Conservation (phyloP, 2,113 vertebrate genomes). For the Balaeniceps rex region DNA sequence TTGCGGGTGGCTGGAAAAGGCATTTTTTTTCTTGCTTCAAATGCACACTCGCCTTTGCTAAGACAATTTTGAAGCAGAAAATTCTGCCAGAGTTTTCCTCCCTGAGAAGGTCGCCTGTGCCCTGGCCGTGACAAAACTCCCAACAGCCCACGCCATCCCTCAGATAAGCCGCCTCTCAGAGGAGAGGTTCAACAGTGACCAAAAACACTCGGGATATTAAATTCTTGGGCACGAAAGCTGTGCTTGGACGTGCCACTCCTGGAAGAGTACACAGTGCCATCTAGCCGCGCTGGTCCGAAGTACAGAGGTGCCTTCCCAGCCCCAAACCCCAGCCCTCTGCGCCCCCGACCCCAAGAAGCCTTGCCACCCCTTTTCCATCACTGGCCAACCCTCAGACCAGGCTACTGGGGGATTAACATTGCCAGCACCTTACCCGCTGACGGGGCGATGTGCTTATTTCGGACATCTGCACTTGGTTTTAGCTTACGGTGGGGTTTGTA, state of each 20-base stretch:
- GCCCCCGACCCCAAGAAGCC: neutral
- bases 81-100: neutral
- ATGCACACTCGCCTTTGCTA: neutral
- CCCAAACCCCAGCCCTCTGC: neutral
- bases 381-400: neutral
- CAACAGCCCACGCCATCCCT: neutral
- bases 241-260: neutral
- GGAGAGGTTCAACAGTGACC: neutral
- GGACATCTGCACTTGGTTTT: neutral
- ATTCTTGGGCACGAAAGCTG: neutral
- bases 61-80: neutral
- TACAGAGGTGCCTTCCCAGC: neutral
- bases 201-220: neutral
- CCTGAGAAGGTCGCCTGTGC: neutral
- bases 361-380: neutral
- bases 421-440: neutral
- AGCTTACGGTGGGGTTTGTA: neutral
- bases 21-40: neutral
- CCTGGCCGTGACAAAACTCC: neutral
- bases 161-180: neutral
- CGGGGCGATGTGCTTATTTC: neutral
- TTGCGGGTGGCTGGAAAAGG: neutral
- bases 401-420: accelerated
- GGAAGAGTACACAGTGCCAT: constrained; percentile 53
- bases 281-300: constrained; percentile 30